Evolutionary conservation across 2,797 vertebrate genomes (phyloP).

Genomic region (Typhlichthys eigenmanni): DNA sequence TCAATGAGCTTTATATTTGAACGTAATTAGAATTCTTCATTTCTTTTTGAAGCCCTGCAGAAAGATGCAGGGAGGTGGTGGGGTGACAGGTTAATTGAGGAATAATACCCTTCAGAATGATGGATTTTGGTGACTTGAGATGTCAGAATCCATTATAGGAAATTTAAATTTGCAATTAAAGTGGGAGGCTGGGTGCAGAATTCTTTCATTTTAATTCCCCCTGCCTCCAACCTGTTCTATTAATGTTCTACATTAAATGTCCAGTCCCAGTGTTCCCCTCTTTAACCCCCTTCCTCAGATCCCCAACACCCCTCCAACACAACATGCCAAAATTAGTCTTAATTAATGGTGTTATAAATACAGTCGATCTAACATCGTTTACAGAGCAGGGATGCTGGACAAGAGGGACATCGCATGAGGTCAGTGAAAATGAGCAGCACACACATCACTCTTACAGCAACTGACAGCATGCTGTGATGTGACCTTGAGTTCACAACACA

Average conservation of each 20-base stretch:
- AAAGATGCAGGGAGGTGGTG: slow-evolving; percentile 67
- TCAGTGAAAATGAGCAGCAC: slow-evolving; percentile 38
- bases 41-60: slow-evolving; percentile 73
- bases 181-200: slow-evolving; percentile 71
- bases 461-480: no score
- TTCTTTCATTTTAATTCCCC: slow-evolving; percentile 75
- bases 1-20: slow-evolving; percentile 80
- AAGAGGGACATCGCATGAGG: slow-evolving; percentile 35
- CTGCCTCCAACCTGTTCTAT: slow-evolving; percentile 62
- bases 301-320: slow-evolving; percentile 29
- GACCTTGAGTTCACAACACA: no score
- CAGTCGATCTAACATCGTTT: slow-evolving; percentile 53
- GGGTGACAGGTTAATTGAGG: slow-evolving; percentile 86
- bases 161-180: slow-evolving; percentile 86
- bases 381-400: slow-evolving; percentile 34
- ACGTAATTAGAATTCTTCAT: slow-evolving; percentile 84
- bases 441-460: slow-evolving; percentile 15
- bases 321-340: slow-evolving; percentile 66
- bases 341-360: slow-evolving; percentile 70
- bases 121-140: slow-evolving; percentile 87
- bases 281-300: slow-evolving; percentile 39
- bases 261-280: slow-evolving; percentile 61
- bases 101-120: slow-evolving; percentile 86
- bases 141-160: slow-evolving; percentile 84
- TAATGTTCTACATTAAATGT: slow-evolving; percentile 74